Conservation (phyloP, 2,797 vertebrate species). For the Morus bassanus region DNA sequence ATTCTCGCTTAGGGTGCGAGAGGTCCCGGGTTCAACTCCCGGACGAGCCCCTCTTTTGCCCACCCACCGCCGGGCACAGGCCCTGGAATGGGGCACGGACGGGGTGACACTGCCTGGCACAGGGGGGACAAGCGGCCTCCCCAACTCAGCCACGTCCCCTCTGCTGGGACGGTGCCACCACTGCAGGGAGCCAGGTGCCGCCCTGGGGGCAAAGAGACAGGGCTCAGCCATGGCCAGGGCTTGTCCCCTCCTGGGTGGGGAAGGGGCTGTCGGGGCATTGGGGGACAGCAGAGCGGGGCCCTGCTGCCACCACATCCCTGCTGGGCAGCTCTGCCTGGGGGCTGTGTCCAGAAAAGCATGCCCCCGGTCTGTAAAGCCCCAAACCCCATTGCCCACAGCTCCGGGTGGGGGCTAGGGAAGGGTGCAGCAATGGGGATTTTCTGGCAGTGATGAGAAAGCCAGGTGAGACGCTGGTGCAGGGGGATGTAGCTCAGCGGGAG, state of each 20-base stretch:
- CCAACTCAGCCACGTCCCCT: accelerated
- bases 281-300: accelerated
- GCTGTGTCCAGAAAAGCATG: too few relatives aligned
- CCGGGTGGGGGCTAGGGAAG: neutral
- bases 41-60: neutral
- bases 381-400: neutral
- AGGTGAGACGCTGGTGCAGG: accelerated
- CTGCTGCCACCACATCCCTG: too few relatives aligned
- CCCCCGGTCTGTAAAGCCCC: neutral
- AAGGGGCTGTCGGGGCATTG: neutral
- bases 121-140: too few relatives aligned
- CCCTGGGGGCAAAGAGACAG: accelerated
- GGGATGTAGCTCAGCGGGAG: neutral
- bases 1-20: neutral
- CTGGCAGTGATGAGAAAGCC: neutral
- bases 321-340: neutral
- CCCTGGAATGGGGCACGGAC: accelerated
- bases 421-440: neutral
- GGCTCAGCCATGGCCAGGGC: accelerated
- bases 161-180: too few relatives aligned
- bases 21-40: neutral
- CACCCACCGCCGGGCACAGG: neutral
- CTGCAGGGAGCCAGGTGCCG: accelerated
- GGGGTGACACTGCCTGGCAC: accelerated
- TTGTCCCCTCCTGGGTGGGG: neutral